These are phyloP conservation scores for Ia io DNA, from an alignment of 2,113 vertebrate species.

Conservation along the genomic window DNA sequence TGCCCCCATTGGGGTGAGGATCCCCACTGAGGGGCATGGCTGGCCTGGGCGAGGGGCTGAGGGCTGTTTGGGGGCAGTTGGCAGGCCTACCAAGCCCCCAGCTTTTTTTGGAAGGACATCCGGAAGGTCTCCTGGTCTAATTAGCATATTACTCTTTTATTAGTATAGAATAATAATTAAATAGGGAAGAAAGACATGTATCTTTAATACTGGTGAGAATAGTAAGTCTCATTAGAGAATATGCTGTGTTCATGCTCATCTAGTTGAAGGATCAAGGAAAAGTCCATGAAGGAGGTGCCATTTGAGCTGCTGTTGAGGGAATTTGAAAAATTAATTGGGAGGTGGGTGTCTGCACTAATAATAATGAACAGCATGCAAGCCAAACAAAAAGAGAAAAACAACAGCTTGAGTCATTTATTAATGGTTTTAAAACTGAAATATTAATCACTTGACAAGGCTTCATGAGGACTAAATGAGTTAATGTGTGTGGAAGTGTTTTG, in stretches of 20 bases:
- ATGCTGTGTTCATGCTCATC: neutral
- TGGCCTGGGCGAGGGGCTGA: no score
- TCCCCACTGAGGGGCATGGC: no score
- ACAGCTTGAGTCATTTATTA: neutral
- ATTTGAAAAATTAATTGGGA: constrained; percentile 11
- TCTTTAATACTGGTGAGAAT: neutral
- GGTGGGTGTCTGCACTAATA: neutral
- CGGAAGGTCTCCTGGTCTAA: no score
- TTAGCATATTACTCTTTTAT: no score
- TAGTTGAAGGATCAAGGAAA: neutral
- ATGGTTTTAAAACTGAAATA: neutral
- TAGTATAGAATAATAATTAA: neutral
- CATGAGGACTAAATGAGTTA: neutral
- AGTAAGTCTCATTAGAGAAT: neutral
- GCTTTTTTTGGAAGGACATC: no score
- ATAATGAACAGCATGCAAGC: neutral
- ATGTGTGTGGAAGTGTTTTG: neutral
- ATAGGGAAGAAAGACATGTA: neutral
- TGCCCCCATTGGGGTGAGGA: no score
- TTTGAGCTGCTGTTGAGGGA: neutral
- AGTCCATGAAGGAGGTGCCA: neutral
- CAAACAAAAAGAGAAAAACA: neutral
- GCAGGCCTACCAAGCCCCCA: no score
- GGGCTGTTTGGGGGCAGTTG: no score
- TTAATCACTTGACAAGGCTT: neutral